These are phyloP conservation scores for Troglohyphantes excavatus DNA, from an alignment of 2,888 invertebrate genomes.

Conservation along the genomic window DNA sequence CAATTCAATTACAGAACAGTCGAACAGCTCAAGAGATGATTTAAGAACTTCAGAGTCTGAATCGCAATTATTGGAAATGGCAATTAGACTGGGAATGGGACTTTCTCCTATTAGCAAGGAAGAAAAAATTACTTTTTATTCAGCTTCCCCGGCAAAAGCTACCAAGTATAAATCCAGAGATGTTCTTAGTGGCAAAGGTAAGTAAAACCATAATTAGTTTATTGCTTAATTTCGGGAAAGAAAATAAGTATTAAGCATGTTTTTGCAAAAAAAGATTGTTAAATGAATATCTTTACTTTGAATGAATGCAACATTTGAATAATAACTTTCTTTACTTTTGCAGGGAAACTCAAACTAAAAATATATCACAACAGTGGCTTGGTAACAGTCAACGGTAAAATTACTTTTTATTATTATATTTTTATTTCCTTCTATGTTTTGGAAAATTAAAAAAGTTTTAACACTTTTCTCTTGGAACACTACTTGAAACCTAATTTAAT, in stretches of 20 bases:
- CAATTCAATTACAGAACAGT: conserved; percentile 1
- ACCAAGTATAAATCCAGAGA: conserved; percentile 66
- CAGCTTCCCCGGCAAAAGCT: conserved; percentile 56
- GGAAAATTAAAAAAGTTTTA: too few species aligned
- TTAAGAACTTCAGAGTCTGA: conserved; percentile 55
- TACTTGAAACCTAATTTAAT: too few species aligned
- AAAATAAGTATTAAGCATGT: too few species aligned
- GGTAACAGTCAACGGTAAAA: conserved; percentile 71
- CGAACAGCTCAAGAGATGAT: conserved; percentile 1
- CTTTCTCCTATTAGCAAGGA: conserved; percentile 18
- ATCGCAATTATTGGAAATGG: conserved; percentile 54
- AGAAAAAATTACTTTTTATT: conserved; percentile 6
- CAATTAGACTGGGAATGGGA: conserved; percentile 69
- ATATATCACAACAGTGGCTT: conserved; percentile 70
- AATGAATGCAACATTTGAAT: neutral
- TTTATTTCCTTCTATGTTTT: too few species aligned
- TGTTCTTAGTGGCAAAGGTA: conserved; percentile 76
- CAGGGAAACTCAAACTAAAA: conserved; percentile 71
- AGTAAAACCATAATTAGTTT: neutral
- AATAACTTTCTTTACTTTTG: neutral
- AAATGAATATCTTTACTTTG: too few species aligned
- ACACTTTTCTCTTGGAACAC: too few species aligned
- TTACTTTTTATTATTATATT: too few species aligned
- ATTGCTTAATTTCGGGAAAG: too few species aligned
- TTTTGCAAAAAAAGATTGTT: too few species aligned